Evolutionary conservation across 2,888 invertebrate genomes (phyloP).

Genomic region (Laspeyria flexula): DNA sequence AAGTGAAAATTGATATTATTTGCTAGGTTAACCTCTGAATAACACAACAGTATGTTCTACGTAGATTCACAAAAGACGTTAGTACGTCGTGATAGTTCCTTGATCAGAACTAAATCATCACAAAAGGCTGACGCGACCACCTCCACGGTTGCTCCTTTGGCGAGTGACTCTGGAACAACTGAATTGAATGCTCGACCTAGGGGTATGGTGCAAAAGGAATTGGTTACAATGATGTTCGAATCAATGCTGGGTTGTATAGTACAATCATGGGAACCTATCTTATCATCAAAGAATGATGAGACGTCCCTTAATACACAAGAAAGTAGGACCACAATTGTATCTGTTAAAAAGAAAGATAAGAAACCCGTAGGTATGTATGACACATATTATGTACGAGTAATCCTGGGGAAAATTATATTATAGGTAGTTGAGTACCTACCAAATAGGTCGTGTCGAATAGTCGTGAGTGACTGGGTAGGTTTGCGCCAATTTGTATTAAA

Average conservation of each 20-base stretch:
- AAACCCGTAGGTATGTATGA: constrained; percentile 6
- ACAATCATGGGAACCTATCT: constrained; percentile 69
- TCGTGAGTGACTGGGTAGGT: too few relatives aligned
- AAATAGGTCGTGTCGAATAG: too few relatives aligned
- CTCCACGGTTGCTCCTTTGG: too few relatives aligned
- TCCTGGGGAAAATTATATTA: too few relatives aligned
- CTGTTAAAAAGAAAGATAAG: constrained; percentile 58
- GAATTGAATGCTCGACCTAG: constrained; percentile 40
- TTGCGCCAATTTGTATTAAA: too few relatives aligned
- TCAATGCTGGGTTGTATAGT: constrained; percentile 73
- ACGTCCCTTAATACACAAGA: constrained; percentile 46
- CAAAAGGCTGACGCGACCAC: constrained; percentile 35
- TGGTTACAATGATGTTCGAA: constrained; percentile 70
- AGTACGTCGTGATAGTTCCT: constrained; percentile 74
- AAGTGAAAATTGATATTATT: too few relatives aligned
- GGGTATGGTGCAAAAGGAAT: constrained; percentile 66
- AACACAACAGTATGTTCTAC: constrained; percentile 61
- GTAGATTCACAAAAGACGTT: constrained; percentile 69
- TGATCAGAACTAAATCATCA: constrained; percentile 46
- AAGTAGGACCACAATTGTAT: constrained; percentile 49
- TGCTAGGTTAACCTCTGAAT: too few relatives aligned
- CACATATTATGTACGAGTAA: too few relatives aligned
- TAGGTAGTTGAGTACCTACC: too few relatives aligned
- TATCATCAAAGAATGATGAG: background rate
- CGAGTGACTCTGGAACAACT: too few relatives aligned